Evolutionary conservation across 2,888 invertebrate species (phyloP).

Genomic region (Anticlea derivata): DNA sequence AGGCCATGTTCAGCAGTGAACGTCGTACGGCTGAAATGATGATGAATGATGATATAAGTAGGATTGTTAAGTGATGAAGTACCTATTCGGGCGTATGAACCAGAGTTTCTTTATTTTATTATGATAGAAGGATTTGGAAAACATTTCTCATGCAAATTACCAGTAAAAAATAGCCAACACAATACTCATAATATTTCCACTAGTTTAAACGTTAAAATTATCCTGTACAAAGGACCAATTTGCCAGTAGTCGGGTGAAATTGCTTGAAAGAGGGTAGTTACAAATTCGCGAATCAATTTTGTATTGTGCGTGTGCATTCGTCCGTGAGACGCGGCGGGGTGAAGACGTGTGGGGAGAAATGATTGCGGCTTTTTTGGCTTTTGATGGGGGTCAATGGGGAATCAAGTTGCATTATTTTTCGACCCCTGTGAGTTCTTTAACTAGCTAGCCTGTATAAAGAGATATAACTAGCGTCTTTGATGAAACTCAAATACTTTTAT

Average conservation of each 20-base stretch:
- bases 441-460: too few species aligned
- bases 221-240: slow-evolving; percentile 56
- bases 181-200: slow-evolving; percentile 52
- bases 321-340: slow-evolving; percentile 55
- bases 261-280: slow-evolving; percentile 71
- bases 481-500: too few species aligned
- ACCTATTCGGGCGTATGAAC: too few species aligned
- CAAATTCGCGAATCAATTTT: slow-evolving; percentile 68
- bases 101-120: too few species aligned
- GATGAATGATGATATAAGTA: too few species aligned
- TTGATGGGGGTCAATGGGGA: slow-evolving; percentile 21
- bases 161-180: slow-evolving; percentile 27
- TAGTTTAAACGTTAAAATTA: slow-evolving; percentile 56
- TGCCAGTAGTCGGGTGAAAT: slow-evolving; percentile 66
- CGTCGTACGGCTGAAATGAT: too few species aligned
- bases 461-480: too few species aligned
- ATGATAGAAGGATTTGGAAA: too few species aligned
- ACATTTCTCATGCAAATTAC: neutral
- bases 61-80: too few species aligned
- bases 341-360: slow-evolving; percentile 45
- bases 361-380: slow-evolving; percentile 30
- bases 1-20: too few species aligned
- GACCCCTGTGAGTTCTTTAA: neutral
- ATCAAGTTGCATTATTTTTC: slow-evolving; percentile 10
- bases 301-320: slow-evolving; percentile 69